Evolutionary conservation across 2,888 invertebrate genomes (phyloP), one percentile per base, ranked within the genome.

Genomic region (Apamea anceps): DNA sequence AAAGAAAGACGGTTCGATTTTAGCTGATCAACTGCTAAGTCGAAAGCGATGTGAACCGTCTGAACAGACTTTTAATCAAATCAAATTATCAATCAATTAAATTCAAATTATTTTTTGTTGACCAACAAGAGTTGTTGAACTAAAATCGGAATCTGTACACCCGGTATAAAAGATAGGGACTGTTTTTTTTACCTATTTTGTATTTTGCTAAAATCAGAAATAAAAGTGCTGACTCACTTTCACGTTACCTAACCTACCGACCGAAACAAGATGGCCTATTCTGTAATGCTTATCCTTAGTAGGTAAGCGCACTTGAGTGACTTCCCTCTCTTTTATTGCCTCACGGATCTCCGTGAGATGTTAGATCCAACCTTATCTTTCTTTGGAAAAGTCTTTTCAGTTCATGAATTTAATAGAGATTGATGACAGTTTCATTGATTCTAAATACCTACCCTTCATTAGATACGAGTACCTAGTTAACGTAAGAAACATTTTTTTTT

Each of bases 391-490:
- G 42, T 42, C 42, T 42, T 42, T 51, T n/a, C 37, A 13, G 51
- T 10, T n/a, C 37, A 51, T 71, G 51, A 51, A 75, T 75, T 37
- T 15, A 71, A 75, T 70, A 37, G n/a, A 75, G 37, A 75, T 75
- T 70, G 74, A 75, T 51, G 51, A 75, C n/a, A 51, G 48, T 70
- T 51, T 68, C 8, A 74, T 74, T 21, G 48, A 32, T n/a, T 51
- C 21, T 51, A n/a, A 25, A 32, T 66, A 70, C 37, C 32, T 66
- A 25, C 18, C 4, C n/a, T 57, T 21, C 28, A 28, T 28, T 42
- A 8, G 42, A 7, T 42, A 42, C 15, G 8, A 57, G 25, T 68
- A 32, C 21, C 12, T 32, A 12, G 10, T 7, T 42, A 42, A 42
- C 37, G 37, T 37, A 37, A 25, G 0, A 66, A 37, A 25, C 13